A percentile compares a stretch with the other conserved stretches of the same genome.
These are phyloP conservation scores for Dyspetes luteomarginatus DNA, from an alignment of 2,888 invertebrate genomes.

Conservation along the genomic window DNA sequence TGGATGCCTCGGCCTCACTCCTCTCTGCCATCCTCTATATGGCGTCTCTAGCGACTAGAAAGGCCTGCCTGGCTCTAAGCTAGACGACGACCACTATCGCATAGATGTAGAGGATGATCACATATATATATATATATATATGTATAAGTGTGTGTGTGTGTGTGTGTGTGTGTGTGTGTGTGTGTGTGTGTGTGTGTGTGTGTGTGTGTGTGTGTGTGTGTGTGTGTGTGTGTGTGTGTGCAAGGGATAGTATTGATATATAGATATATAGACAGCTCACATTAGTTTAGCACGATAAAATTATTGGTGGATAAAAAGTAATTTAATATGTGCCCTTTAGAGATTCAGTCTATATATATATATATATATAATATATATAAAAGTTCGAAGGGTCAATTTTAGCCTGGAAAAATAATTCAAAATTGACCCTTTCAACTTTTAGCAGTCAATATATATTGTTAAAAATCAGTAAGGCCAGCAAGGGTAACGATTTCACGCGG, in stretches of 20 bases:
- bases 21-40: slow-evolving; percentile 38
- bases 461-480: too few relatives aligned
- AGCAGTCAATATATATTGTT: too few relatives aligned
- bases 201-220: neutral
- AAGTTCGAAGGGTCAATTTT: too few relatives aligned
- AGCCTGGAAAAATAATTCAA: too few relatives aligned
- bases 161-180: neutral
- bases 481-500: too few relatives aligned
- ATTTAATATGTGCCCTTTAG: neutral
- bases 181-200: neutral
- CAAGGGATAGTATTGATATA: neutral
- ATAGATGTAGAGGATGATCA: slow-evolving; percentile 8
- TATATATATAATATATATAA: too few relatives aligned
- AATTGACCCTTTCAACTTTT: too few relatives aligned
- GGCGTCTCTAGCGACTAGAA: slow-evolving; percentile 39
- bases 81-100: slow-evolving; percentile 55
- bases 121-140: neutral
- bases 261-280: neutral
- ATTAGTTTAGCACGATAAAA: neutral
- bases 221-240: neutral
- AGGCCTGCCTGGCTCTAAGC: slow-evolving; percentile 57
- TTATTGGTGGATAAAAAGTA: neutral
- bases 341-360: neutral
- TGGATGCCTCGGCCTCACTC: slow-evolving; percentile 61
- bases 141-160: neutral